These are phyloP conservation scores for Chloebia gouldiae DNA, from an alignment of 2,113 vertebrate genomes.

Conservation along the genomic window DNA sequence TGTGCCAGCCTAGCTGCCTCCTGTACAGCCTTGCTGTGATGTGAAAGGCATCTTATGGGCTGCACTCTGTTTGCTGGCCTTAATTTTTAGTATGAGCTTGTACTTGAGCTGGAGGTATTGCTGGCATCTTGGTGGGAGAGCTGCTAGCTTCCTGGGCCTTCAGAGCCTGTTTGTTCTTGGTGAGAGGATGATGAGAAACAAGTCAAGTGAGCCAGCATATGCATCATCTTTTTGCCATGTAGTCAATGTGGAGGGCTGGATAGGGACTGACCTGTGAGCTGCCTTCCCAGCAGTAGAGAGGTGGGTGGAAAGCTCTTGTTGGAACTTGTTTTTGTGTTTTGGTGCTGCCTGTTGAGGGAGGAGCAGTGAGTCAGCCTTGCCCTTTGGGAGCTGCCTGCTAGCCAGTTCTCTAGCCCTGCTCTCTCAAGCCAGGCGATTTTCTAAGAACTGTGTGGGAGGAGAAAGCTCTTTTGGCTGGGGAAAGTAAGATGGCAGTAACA, in stretches of 20 bases:
- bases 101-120: not conserved
- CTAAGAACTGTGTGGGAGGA: not conserved
- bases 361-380: not conserved
- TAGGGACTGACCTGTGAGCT: not conserved
- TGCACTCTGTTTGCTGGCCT: not conserved
- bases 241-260: not conserved
- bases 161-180: not conserved
- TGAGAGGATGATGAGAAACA: not conserved
- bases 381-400: not conserved
- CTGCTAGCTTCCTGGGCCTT: not conserved
- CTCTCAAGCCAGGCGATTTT: not conserved
- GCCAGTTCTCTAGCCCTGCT: not conserved
- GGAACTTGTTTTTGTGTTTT: not conserved
- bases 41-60: not conserved
- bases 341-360: not conserved
- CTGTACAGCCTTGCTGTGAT: accelerated
- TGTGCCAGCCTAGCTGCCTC: not conserved
- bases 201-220: accelerated
- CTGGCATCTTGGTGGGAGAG: not conserved
- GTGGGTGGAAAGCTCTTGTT: not conserved
- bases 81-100: not conserved
- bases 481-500: not conserved
- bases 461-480: not conserved
- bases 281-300: not conserved
- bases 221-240: not conserved